A percentile compares a stretch with the other conserved stretches of the same genome.
phyloP scores from a whole-genome alignment of 1,140 invertebrate species.

The Contarinia nasturtii region DNA sequence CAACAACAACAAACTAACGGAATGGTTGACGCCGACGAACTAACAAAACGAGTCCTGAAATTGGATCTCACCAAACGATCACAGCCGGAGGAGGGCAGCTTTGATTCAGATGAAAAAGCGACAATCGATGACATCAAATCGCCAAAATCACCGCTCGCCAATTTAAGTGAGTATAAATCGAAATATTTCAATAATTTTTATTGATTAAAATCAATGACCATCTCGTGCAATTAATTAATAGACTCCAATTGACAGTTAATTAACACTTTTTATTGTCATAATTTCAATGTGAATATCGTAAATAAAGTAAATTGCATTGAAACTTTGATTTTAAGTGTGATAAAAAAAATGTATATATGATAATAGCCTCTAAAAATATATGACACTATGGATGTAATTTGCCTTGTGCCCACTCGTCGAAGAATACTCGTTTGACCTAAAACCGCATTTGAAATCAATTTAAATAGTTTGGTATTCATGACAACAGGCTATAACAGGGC shows the following conservation, averaged over 20 bases:
- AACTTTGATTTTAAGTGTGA: neutral
- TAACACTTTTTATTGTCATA: no score
- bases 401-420: no score
- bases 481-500: no score
- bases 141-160: constrained; percentile 20
- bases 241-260: no score
- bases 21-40: constrained; percentile 25
- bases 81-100: constrained; percentile 10
- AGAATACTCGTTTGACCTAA: no score
- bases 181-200: neutral
- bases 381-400: neutral
- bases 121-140: neutral
- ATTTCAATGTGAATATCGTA: no score
- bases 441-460: no score
- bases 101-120: constrained; percentile 14
- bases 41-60: constrained; percentile 46
- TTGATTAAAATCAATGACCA: neutral
- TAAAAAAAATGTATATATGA: no score
- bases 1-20: constrained; percentile 5
- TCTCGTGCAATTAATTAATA: neutral
- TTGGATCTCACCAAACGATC: constrained; percentile 21
- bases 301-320: neutral
- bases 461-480: no score
- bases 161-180: constrained; percentile 8
- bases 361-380: neutral